Base-by-base conservation (phyloP, 2,888 invertebrate species). In the Tubulanus polymorphus region DNA sequence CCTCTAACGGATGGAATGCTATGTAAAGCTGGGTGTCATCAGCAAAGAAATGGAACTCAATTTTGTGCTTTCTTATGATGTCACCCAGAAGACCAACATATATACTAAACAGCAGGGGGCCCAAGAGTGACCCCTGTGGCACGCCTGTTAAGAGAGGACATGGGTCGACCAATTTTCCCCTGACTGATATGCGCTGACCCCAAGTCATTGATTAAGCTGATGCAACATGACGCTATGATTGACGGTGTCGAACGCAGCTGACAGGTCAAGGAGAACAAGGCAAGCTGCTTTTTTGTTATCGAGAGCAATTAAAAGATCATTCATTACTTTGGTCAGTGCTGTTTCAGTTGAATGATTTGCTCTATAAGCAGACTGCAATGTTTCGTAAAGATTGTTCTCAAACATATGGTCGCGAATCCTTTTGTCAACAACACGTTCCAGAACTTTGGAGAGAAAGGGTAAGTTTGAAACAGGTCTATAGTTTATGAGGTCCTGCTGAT, bases 11-110 rank as follows among this genome's bases (percentile, higher is more conserved):
- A 45, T 45, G 47, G 37, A 57, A 62, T 12, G 53, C 37, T 10
- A 58, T 35, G 8, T 54, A 53, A n/a, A 62, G 23, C 48, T 57
- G 54, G 10, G 55, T 49, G 51, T 59, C 60, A 48, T 56, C 57
- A 1, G 59, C 59, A 50, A 61, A 60, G 27, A 56, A 61, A 26
- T 63, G 55, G 48, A 55, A 47, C 18, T 51, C 26, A 18, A 61
- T 50, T 28, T 53, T 48, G 55, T 61, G 55, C 20, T 45, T 56
- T 26, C 35, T 51, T 32, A 57, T 57, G 55, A 61, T 51, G n/a
- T 54, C 51, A 27, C 56, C 55, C 20, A 63, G 51, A 41, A 56
- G 55, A 37, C 51, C 56, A 18, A 45, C 54, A 35, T 55, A 56
- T 10, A 56, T 28, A 23, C 46, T 48, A 45, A 54, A 56, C n/a